These are phyloP conservation scores for Bombus haemorrhoidalis DNA, from an alignment of 1,140 invertebrate species.

Conservation along the genomic window DNA sequence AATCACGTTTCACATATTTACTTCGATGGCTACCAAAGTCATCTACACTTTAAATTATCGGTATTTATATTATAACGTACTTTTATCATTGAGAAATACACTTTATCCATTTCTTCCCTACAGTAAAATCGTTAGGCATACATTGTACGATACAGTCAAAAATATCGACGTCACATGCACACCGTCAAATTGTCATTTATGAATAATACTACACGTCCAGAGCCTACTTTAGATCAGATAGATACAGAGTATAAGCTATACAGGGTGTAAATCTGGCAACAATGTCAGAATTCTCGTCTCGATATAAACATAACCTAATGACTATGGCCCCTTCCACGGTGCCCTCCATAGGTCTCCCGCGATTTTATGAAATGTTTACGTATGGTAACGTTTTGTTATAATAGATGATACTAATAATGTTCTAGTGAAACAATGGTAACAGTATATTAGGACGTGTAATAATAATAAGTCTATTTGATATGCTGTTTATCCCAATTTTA, in stretches of 20 bases:
- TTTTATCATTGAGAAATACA: conserved; percentile 29
- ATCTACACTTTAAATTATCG: not conserved
- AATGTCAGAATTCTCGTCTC: not conserved
- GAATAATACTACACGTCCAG: conserved; percentile 2
- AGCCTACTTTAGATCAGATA: not conserved
- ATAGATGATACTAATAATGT: not conserved
- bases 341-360: not conserved
- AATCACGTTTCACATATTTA: not conserved
- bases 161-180: conserved; percentile 49
- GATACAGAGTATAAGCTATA: not conserved
- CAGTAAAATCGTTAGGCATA: conserved; percentile 9
- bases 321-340: not conserved
- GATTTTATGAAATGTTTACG: not conserved
- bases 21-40: not conserved
- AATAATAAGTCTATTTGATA: not conserved
- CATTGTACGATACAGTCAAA: conserved; percentile 18
- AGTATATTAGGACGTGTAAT: not conserved
- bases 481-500: not conserved
- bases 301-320: not conserved
- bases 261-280: not conserved
- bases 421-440: no score
- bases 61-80: conserved; percentile 6
- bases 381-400: not conserved
- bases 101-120: conserved; percentile 33
- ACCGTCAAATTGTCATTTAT: conserved; percentile 28